Evolutionary conservation across 2,888 invertebrate species (phyloP), one percentile per base, ranked within the genome.

Genomic region (Deilephila porcellus): DNA sequence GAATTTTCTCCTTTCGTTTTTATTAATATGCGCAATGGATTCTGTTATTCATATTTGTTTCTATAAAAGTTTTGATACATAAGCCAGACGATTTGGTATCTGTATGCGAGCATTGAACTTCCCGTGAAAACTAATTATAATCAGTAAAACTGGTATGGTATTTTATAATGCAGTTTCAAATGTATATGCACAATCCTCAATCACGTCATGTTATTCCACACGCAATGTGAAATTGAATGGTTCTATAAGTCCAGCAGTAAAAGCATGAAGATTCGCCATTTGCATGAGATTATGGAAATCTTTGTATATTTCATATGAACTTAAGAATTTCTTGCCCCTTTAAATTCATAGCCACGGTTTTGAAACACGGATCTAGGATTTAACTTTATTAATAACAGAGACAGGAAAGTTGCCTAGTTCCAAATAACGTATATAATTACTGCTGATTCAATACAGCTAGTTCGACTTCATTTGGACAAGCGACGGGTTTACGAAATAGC

Each of bases 51-150:
- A 11, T 45, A 3, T 45, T 45, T 45, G 45, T 11, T 45, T 14
- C 45, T 45, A 45, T 45, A 45, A 45, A 14, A 45, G 11, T 11
- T 14, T 45, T 45, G 14, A 14, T 45, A 45, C 6, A 56, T n/a
- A n/a, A 19, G 56, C n/a, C n/a, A 56, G 17, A 19, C n/a, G 19
- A 56, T 56, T n/a, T n/a, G 19, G 56, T 56, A 56, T 45, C 45
- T 45, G 14, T n/a, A 56, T 56, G 81, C 89, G 91, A 88, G 82
- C 92, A 82, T 89, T 92, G 93, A 92, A 93, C 93, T 85, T 74
- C 83, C 80, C 80, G 76, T 85, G 84, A 85, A 88, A 85, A n/a
- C n/a, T 56, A 56, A 56, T 56, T 56, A 56, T 56, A 56, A 56
- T 56, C 19, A 56, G 56, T 17, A n/a, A 56, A n/a, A 56, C 56